These are phyloP conservation scores for Desmophyllum pertusum DNA, from an alignment of 92 coral and sea anemone species.

Conservation along the genomic window DNA sequence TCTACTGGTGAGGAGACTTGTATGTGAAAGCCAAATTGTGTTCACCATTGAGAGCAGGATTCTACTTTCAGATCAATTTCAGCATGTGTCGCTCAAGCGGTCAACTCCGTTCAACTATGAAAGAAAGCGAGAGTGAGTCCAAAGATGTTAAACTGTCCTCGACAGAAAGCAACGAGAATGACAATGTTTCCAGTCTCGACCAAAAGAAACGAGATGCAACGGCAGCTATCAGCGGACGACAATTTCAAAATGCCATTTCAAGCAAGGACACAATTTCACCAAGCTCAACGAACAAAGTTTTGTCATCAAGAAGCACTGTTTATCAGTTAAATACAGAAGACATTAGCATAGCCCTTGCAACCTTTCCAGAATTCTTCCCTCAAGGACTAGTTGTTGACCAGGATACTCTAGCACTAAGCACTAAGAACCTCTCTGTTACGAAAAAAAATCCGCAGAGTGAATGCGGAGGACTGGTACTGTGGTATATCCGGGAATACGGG, in stretches of 20 bases:
- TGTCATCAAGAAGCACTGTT: not conserved
- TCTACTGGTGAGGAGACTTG: not conserved
- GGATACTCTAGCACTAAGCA: not conserved
- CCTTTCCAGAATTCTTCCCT: constrained; percentile 34
- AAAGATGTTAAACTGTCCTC: not conserved
- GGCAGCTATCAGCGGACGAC: not conserved
- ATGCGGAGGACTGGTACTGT: constrained; percentile 39
- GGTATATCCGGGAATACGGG: constrained; percentile 47
- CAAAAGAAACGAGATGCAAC: not conserved
- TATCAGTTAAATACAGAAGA: constrained; percentile 14
- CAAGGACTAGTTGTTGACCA: constrained; percentile 3
- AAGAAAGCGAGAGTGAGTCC: not conserved
- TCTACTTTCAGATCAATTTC: not conserved
- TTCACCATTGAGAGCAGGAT: not conserved
- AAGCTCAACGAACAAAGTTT: not conserved
- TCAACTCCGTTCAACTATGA: not conserved
- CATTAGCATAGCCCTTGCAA: constrained; percentile 25
- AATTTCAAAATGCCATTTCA: not conserved
- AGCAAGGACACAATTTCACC: not conserved
- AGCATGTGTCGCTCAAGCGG: constrained; percentile 23
- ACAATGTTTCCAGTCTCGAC: not conserved
- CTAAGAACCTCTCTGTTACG: not conserved
- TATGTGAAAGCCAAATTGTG: not conserved
- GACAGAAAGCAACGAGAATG: not conserved
- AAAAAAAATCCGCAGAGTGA: constrained; percentile 12